phyloP scores from a whole-genome alignment of 92 coral and sea anemone genomes.

The Umimayanthus kanabou region DNA sequence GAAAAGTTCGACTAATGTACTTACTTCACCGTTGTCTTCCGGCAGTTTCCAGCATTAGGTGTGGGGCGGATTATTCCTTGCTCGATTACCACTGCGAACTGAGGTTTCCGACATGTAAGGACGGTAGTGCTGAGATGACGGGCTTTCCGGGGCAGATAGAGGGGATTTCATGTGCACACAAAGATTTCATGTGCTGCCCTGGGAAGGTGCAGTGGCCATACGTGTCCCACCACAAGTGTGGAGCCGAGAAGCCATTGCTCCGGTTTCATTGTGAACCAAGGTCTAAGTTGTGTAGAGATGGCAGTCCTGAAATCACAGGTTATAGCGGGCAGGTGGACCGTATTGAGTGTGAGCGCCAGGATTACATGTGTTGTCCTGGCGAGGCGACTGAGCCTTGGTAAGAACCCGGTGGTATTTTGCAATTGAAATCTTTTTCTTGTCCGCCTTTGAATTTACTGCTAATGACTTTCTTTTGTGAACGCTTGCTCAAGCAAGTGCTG shows the following conservation, averaged over 20 bases:
- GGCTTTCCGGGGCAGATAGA: background rate
- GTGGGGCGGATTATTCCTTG: background rate
- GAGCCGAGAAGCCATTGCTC: background rate
- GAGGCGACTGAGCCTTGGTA: background rate
- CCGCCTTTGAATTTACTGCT: too few species aligned
- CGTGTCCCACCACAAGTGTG: background rate
- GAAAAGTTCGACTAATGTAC: too few species aligned
- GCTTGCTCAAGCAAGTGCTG: too few species aligned
- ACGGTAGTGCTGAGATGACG: background rate
- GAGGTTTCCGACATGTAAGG: background rate
- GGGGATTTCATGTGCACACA: background rate
- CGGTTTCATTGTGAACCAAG: background rate
- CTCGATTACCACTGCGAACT: background rate
- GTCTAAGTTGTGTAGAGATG: background rate
- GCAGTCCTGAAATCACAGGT: background rate
- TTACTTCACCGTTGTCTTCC: background rate
- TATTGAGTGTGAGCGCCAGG: background rate
- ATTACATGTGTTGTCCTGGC: background rate
- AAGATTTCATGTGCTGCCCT: background rate
- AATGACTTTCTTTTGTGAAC: too few species aligned
- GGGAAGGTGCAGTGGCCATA: background rate
- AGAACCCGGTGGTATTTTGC: background rate
- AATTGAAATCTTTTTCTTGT: too few species aligned
- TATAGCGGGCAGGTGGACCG: background rate
- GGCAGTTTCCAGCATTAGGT: background rate